phyloP scores from a whole-genome alignment of 2,113 vertebrate genomes.

The Hyaena hyaena region DNA sequence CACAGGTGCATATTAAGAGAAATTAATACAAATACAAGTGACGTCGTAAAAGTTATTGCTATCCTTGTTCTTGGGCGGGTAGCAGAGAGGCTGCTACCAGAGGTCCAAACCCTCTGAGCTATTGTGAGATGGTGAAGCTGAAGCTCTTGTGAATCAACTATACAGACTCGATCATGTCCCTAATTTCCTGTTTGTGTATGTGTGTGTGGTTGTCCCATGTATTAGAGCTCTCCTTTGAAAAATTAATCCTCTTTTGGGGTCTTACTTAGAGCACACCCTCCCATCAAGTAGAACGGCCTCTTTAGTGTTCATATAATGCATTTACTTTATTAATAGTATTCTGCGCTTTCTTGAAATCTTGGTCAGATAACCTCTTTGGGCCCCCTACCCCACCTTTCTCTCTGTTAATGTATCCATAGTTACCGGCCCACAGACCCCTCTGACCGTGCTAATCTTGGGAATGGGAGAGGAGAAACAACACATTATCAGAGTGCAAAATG shows the following conservation, averaged over 20 bases:
- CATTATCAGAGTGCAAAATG: constrained; percentile 87
- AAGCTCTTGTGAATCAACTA: constrained; percentile 53
- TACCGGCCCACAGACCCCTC: constrained; percentile 72
- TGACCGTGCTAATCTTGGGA: constrained; percentile 83
- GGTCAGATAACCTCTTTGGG: constrained; percentile 22
- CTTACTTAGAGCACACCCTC: constrained; percentile 6
- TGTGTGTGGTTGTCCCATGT: neutral
- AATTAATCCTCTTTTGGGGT: constrained; percentile 48
- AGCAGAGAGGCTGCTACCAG: constrained; percentile 49
- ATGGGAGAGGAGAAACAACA: constrained; percentile 78
- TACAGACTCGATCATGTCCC: neutral
- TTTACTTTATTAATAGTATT: constrained; percentile 50
- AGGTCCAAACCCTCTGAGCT: constrained; percentile 40
- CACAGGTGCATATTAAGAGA: constrained; percentile 56
- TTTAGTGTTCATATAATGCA: constrained; percentile 17
- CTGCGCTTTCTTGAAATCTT: constrained; percentile 33
- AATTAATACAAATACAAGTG: constrained; percentile 61
- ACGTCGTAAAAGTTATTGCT: constrained; percentile 51
- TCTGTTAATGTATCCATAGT: constrained; percentile 66
- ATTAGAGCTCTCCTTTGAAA: constrained; percentile 37
- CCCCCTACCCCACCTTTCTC: constrained; percentile 77
- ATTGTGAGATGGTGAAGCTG: neutral
- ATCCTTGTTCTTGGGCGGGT: constrained; percentile 51
- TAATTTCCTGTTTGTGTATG: neutral
- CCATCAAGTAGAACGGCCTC: constrained; percentile 17